Percentiles rank a stretch among this genome's conserved stretches.
phyloP scores from a whole-genome alignment of 1,140 invertebrate species.

The Hesperophylax magnus region DNA sequence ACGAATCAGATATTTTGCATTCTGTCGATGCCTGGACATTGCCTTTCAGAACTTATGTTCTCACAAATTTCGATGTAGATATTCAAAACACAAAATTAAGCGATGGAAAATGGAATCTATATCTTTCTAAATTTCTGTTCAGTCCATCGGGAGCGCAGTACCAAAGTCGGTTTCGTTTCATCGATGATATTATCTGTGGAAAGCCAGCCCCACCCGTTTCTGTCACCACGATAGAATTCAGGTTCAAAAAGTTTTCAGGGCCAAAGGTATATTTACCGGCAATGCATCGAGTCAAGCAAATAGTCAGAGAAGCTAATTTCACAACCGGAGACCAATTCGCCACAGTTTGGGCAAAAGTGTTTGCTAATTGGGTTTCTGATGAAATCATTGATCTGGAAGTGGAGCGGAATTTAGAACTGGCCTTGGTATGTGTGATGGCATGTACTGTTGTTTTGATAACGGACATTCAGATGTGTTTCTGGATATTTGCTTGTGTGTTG shows the following conservation, averaged over 20 bases:
- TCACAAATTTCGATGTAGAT: slow-evolving; percentile 68
- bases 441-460: slow-evolving; percentile 87
- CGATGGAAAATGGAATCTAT: slow-evolving; percentile 72
- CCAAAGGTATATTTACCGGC: slow-evolving; percentile 80
- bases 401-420: slow-evolving; percentile 83
- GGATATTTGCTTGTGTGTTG: slow-evolving; percentile 84
- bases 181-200: slow-evolving; percentile 74
- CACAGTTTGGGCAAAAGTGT: slow-evolving; percentile 79
- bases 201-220: slow-evolving; percentile 70
- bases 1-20: slow-evolving; percentile 71
- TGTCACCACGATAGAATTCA: slow-evolving; percentile 76
- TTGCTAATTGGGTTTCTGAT: slow-evolving; percentile 84
- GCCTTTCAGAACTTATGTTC: slow-evolving; percentile 75
- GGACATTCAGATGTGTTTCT: slow-evolving; percentile 83
- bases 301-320: slow-evolving; percentile 72
- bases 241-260: slow-evolving; percentile 72
- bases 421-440: slow-evolving; percentile 85
- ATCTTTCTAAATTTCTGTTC: slow-evolving; percentile 81
- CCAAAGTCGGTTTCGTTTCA: slow-evolving; percentile 79
- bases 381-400: slow-evolving; percentile 85
- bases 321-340: slow-evolving; percentile 73
- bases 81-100: slow-evolving; percentile 67
- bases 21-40: slow-evolving; percentile 76
- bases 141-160: slow-evolving; percentile 78
- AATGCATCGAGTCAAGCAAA: slow-evolving; percentile 76